Evolutionary conservation across 2,888 invertebrate genomes (phyloP), one percentile per base, ranked within the genome.

Genomic region (Drosophila ustulata): DNA sequence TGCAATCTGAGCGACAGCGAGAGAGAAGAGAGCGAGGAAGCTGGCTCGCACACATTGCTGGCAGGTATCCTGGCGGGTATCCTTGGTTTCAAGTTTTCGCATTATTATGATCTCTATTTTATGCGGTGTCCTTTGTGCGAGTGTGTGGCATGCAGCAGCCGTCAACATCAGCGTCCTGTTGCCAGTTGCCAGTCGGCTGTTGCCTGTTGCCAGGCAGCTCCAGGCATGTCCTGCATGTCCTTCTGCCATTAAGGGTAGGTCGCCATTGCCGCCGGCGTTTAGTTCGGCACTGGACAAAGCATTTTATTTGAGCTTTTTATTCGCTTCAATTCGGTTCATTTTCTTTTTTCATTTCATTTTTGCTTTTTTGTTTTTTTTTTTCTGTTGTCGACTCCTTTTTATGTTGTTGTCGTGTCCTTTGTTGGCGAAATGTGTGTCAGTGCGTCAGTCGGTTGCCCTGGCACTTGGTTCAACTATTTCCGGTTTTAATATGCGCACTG

Each of bases 401-500:
- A 11, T 68, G 63, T 49, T 66, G 55, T 45, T 61, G 18, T 13
- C 13, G 56, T 55, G 84, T 82, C 83, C 86, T 86, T 86, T 89
- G 89, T 88, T 80, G 49, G 78, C 68, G 64, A 76, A 86, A 86
- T 86, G 85, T 86, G 85, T 89, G 85, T 86, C 85, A 85, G 85
- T 89, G 76, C 89, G 85, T 86, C 85, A 86, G 88, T 84, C 83
- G 83, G 89, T 84, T 89, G 83, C 79, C 75, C 75, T 68, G 80
- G 83, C 86, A 85, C 89, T 85, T 89, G 88, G 89, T 89, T 72
- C 74, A 80, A 88, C 88, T 88, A 88, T 89, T 89, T 86, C 85
- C 85, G 85, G 85, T 89, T 89, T 89, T 68, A 74, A 82, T 88
- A 75, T 78, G 78, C 83, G 85, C 89, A 80, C 83, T 83, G 83